Conservation (phyloP, 2,113 vertebrate genomes). For the Gadus chalcogrammus region DNA sequence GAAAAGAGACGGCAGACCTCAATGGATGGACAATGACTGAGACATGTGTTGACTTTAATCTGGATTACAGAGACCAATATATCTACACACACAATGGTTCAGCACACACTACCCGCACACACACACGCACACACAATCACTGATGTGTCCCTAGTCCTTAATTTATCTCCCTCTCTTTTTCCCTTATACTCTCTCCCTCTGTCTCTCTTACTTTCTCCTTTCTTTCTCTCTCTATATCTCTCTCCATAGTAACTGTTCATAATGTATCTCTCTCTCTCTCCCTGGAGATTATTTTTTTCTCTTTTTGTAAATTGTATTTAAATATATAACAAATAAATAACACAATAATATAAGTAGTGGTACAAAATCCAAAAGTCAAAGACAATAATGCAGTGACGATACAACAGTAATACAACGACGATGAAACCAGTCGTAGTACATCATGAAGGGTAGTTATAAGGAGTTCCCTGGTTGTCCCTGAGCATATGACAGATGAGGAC, state of each 20-base stretch:
- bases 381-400: too few relatives aligned
- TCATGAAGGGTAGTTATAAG: too few relatives aligned
- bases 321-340: too few relatives aligned
- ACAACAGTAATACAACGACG: too few relatives aligned
- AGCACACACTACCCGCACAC: not conserved
- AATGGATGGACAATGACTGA: not conserved
- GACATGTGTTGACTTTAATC: not conserved
- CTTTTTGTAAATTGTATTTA: too few relatives aligned
- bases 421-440: too few relatives aligned
- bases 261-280: not conserved
- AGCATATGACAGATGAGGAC: too few relatives aligned
- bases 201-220: not conserved
- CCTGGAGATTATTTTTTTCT: constrained; percentile 8
- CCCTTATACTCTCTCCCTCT: not conserved
- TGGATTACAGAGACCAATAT: not conserved
- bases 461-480: too few relatives aligned
- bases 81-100: not conserved
- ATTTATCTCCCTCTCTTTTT: not conserved
- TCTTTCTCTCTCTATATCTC: constrained; percentile 2
- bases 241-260: not conserved
- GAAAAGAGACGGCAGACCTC: not conserved
- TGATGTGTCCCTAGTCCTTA: too few relatives aligned
- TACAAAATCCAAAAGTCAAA: too few relatives aligned
- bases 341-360: not conserved
- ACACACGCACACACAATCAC: not conserved